Conservation (phyloP, 2,113 vertebrate species). For the Macrotus californicus region DNA sequence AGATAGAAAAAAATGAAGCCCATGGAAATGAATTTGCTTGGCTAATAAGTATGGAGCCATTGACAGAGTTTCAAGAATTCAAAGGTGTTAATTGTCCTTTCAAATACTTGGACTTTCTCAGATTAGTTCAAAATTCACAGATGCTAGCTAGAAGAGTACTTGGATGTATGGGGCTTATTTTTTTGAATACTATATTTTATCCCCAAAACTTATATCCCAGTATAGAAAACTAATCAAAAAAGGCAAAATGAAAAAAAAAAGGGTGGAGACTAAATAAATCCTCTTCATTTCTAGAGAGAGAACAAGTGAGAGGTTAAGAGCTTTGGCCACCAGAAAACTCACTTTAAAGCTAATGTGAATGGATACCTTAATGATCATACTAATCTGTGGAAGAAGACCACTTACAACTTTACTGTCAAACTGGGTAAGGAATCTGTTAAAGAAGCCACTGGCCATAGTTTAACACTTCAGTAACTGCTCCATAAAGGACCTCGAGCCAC, state of each 20-base stretch:
- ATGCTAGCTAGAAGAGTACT: neutral
- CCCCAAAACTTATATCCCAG: neutral
- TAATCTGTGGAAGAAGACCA: neutral
- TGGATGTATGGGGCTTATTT: neutral
- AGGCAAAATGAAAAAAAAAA: neutral
- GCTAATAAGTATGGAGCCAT: neutral
- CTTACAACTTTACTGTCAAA: neutral
- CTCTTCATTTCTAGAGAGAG: neutral
- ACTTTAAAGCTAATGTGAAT: neutral
- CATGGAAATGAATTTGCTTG: neutral
- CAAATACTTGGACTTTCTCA: neutral
- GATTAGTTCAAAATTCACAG: neutral
- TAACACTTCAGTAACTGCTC: slow-evolving; percentile 51
- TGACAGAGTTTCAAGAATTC: neutral
- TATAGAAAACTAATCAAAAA: neutral
- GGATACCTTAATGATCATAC: neutral
- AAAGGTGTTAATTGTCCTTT: neutral
- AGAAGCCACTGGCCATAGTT: slow-evolving; percentile 36
- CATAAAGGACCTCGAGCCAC: slow-evolving; percentile 63
- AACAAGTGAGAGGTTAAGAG: slow-evolving; percentile 1
- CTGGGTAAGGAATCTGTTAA: neutral
- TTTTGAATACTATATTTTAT: neutral
- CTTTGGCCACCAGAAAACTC: neutral
- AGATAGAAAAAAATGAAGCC: neutral
- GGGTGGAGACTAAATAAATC: neutral